A percentile compares a stretch with the other conserved stretches of the same genome.
phyloP scores from a whole-genome alignment of 2,113 vertebrate genomes.

The Cromileptes altivelis region DNA sequence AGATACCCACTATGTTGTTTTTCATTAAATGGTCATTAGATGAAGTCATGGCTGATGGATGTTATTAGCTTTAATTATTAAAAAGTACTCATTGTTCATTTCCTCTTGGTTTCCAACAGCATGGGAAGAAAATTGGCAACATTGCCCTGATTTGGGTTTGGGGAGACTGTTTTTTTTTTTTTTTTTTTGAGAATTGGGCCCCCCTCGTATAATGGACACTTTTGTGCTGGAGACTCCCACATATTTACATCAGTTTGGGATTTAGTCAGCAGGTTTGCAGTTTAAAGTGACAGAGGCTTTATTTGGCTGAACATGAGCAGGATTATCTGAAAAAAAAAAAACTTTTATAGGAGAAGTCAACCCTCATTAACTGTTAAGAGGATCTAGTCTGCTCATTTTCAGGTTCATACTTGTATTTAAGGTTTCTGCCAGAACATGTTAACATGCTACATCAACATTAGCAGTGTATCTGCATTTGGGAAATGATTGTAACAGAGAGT shows the following conservation, averaged over 20 bases:
- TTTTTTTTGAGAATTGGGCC: background rate
- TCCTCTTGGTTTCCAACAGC: constrained; percentile 48
- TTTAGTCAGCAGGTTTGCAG: constrained; percentile 1
- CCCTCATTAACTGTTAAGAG: too few relatives aligned
- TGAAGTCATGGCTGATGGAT: constrained; percentile 73
- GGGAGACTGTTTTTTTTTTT: background rate
- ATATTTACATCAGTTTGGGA: background rate
- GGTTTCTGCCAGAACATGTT: too few relatives aligned
- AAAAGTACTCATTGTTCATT: constrained; percentile 56
- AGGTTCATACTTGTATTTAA: too few relatives aligned
- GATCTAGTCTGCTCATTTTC: too few relatives aligned
- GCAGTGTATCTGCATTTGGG: too few relatives aligned
- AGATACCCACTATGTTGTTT: constrained; percentile 45
- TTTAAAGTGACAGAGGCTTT: background rate
- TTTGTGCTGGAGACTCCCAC: background rate
- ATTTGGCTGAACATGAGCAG: background rate
- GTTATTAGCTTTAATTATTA: constrained; percentile 66
- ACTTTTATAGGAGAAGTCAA: background rate
- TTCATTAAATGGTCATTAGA: constrained; percentile 64
- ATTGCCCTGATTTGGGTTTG: background rate
- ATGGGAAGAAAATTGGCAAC: constrained; percentile 5
- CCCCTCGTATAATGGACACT: background rate
- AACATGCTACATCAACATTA: too few relatives aligned
- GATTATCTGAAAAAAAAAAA: background rate
- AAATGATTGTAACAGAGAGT: too few relatives aligned